Conservation (phyloP, 1,140 invertebrate genomes). For the Habropoda laboriosa region DNA sequence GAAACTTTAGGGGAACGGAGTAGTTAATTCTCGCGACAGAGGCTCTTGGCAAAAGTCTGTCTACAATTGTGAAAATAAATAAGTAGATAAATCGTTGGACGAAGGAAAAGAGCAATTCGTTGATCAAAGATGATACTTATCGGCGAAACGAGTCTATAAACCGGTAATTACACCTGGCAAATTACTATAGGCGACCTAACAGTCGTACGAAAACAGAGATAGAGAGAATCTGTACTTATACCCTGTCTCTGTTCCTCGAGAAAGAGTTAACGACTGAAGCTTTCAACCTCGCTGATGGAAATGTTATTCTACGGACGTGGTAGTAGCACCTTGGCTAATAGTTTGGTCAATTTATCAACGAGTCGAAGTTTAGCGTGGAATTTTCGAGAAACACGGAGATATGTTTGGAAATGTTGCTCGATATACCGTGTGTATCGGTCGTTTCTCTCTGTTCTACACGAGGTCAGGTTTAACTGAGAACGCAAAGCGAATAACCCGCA, state of each 20-base stretch:
- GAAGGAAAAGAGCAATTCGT: neutral
- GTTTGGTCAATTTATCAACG: neutral
- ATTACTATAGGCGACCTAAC: conserved; percentile 24
- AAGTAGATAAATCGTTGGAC: too few species aligned
- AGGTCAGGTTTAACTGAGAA: conserved; percentile 21
- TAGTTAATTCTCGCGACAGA: too few species aligned
- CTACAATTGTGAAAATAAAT: too few species aligned
- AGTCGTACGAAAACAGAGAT: conserved; percentile 21
- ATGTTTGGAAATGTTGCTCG: neutral
- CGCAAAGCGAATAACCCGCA: conserved; percentile 24
- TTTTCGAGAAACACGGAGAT: too few species aligned
- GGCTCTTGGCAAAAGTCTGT: too few species aligned
- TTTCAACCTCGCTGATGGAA: conserved; percentile 30
- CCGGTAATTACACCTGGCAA: conserved; percentile 28
- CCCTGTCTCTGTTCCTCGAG: too few species aligned
- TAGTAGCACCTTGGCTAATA: neutral
- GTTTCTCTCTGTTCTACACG: neutral
- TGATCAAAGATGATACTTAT: neutral
- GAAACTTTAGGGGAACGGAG: too few species aligned
- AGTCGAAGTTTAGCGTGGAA: too few species aligned
- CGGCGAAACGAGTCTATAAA: neutral
- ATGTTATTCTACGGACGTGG: conserved; percentile 1
- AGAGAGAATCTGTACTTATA: conserved; percentile 9
- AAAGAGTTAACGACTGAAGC: conserved; percentile 19
- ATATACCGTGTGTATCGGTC: conserved; percentile 11